Percentiles rank a stretch among this genome's conserved stretches.
Conservation (phyloP, 2,113 vertebrate species). For the Mormoops blainvillei region DNA sequence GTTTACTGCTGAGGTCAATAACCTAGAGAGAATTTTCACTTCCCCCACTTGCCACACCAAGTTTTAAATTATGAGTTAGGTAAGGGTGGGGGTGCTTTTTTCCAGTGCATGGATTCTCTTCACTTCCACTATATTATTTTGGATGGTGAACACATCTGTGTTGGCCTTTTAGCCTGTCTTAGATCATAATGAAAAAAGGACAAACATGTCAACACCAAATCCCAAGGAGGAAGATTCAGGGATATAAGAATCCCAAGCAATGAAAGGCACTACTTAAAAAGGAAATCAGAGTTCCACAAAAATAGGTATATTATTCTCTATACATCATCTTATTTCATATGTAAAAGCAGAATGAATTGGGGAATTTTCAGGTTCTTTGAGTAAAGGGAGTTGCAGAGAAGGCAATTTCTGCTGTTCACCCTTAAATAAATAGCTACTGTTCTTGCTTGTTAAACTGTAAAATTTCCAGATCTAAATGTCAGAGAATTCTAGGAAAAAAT, state of each 20-base stretch:
- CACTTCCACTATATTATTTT: slow-evolving; percentile 9
- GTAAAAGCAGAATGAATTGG: slow-evolving; percentile 36
- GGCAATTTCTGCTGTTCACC: slow-evolving; percentile 59
- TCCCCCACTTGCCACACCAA: not conserved
- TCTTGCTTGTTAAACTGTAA: slow-evolving; percentile 59
- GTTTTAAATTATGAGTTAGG: slow-evolving; percentile 41
- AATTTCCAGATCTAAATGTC: slow-evolving; percentile 58
- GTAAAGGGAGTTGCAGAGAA: slow-evolving; percentile 58
- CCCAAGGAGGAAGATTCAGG: slow-evolving; percentile 6
- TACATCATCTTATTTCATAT: slow-evolving; percentile 18
- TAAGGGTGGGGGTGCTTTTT: not conserved
- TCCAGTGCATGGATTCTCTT: not conserved
- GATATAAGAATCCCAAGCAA: not conserved
- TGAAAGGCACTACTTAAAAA: slow-evolving; percentile 37
- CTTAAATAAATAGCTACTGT: slow-evolving; percentile 69
- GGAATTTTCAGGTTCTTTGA: not conserved
- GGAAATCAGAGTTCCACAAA: slow-evolving; percentile 2
- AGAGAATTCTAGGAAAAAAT: slow-evolving; percentile 63
- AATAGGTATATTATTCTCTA: slow-evolving; percentile 6
- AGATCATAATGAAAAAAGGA: not conserved
- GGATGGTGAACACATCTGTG: not conserved
- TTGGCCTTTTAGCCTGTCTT: slow-evolving; percentile 25
- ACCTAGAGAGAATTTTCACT: slow-evolving; percentile 51
- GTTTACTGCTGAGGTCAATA: slow-evolving; percentile 51
- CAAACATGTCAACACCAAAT: not conserved